Evolutionary conservation across 2,113 vertebrate species (phyloP).

Genomic region (Eira barbara): DNA sequence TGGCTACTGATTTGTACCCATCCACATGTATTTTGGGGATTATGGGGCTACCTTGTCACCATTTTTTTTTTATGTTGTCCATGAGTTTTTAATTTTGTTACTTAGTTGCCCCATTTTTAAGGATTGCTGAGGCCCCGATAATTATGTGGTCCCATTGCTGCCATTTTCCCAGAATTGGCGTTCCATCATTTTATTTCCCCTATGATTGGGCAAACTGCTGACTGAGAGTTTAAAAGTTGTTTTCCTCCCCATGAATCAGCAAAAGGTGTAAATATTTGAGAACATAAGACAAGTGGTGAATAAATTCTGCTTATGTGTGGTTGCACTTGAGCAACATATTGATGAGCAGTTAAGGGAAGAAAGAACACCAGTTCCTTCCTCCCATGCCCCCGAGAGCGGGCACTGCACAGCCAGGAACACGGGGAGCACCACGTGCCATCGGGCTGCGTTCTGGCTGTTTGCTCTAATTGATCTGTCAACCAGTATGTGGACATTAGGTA

Average conservation of each 20-base stretch:
- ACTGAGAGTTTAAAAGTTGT: neutral
- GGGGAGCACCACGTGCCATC: neutral
- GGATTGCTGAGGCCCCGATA: neutral
- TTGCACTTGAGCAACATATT: neutral
- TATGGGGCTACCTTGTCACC: neutral
- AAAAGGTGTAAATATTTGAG: constrained; percentile 29
- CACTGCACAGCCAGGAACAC: neutral
- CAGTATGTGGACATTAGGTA: neutral
- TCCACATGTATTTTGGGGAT: neutral
- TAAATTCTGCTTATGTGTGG: neutral
- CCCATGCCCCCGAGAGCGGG: neutral
- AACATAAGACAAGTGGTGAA: neutral
- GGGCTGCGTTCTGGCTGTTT: neutral
- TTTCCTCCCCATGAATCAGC: neutral
- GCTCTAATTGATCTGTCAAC: neutral
- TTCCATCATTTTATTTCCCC: neutral
- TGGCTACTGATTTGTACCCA: neutral
- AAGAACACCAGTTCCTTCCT: neutral
- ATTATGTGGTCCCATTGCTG: neutral
- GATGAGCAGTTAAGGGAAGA: neutral
- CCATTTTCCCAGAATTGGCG: neutral
- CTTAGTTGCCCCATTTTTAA: neutral
- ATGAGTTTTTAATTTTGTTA: neutral
- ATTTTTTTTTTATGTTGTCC: neutral
- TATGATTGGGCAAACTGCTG: neutral